phyloP scores from a whole-genome alignment of 2,888 invertebrate species.

The Drosophila parthenogenetica region DNA sequence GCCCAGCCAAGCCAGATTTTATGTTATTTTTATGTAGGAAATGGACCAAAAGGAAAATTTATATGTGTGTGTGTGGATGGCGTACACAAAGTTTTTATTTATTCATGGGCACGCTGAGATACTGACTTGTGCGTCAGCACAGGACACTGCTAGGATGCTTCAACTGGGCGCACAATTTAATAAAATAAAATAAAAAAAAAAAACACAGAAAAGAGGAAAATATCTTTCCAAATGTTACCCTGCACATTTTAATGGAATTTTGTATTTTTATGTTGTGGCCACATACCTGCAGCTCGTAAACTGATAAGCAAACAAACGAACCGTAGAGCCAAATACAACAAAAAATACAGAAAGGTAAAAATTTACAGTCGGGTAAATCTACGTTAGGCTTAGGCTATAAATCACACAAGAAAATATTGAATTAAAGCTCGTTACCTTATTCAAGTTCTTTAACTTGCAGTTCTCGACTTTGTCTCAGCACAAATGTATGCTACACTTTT shows the following conservation, averaged over 20 bases:
- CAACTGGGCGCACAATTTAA: conserved; percentile 47
- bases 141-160: conserved; percentile 34
- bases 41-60: background rate
- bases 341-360: background rate
- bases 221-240: conserved; percentile 22
- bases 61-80: conserved; percentile 6
- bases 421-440: conserved; percentile 53
- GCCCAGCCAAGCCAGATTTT: conserved; percentile 62
- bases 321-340: background rate
- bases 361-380: background rate
- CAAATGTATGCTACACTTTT: conserved; percentile 62
- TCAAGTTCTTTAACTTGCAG: conserved; percentile 14
- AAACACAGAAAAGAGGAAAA: background rate
- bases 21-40: conserved; percentile 70
- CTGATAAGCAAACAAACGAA: conserved; percentile 11
- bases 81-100: conserved; percentile 57
- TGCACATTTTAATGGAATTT: conserved; percentile 41
- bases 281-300: conserved; percentile 53
- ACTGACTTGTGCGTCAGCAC: conserved; percentile 50
- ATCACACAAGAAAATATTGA: conserved; percentile 16
- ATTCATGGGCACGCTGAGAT: conserved; percentile 62
- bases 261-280: conserved; percentile 42
- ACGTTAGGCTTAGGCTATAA: conserved; percentile 16
- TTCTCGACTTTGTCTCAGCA: conserved; percentile 26
- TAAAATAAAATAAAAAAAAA: conserved; percentile 7